Evolutionary conservation across 2,797 vertebrate genomes (phyloP), one percentile per base, ranked within the genome.

Genomic region (Monodelphis domestica): DNA sequence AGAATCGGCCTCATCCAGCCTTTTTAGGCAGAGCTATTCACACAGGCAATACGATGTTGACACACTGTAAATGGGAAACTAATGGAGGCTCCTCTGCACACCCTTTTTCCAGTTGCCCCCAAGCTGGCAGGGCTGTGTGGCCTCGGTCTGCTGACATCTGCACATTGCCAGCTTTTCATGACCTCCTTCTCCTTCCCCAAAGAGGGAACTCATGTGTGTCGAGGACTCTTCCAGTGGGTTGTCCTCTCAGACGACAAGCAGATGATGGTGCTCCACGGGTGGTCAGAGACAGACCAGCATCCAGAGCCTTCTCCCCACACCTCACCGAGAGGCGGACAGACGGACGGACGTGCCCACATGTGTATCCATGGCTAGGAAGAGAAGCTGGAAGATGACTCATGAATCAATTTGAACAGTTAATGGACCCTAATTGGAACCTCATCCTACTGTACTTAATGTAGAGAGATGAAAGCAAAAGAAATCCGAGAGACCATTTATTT

Each of bases 381-480:
- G 96, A 96, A 92, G 92, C 90, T 95, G 53, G 95, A 63, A 95
- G 94, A 91, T 21, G 91, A 91, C 91, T 95, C 95, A 97, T 97
- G 97, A 97, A 95, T 97, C 97, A 97, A 94, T 94, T 94, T 95
- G 96, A 95, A 26, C 95, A 88, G 93, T 97, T 96, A 97, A 97
- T 97, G 97, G 96, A 57, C 93, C 94, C 94, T 97, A 98, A 97
- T 98, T 96, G 97, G 96, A 97, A 97, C 97, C 97, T 97, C 96
- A 95, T 95, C 95, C 96, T 91, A 93, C 95, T 95, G 63, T 95
- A 94, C 95, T 96, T 92, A 94, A 94, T 91, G 92, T 95, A 92
- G 89, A 89, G 95, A 98, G 96, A 96, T 97, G 96, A 97, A 97
- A 97, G 97, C 96, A 90, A 29, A 92, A 97, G 97, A 97, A 97